Evolutionary conservation across 2,888 invertebrate species (phyloP), one percentile per base, ranked within the genome.

Genomic region (Campopleginae sp.): DNA sequence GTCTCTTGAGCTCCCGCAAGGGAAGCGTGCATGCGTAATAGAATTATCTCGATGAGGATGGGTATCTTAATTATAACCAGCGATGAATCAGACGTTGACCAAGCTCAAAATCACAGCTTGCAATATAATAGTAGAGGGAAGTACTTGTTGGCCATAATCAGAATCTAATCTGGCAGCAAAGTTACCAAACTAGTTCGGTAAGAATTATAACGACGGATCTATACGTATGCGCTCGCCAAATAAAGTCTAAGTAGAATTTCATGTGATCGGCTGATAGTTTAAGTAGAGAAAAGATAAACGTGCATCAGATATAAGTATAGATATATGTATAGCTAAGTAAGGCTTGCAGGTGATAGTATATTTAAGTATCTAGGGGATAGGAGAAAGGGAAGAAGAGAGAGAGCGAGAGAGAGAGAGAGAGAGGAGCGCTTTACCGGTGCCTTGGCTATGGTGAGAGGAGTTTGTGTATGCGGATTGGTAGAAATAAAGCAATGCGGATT

Each of bases 401-500:
- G 33, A 63, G 46, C 42, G 14, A 75, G 48, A 75, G 46, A 61
- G 71, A 71, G 66, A 72, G 75, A 78, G 71, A 72, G 63, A 77
- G 77, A 77, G 81, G 58, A 82, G 85, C 79, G 85, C 82, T 80
- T 85, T 85, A 85, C 85, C 72, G 85, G 80, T 85, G 63, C 48
- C 85, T 68, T 48, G 65, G 76, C 33, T 70, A 79, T 68, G 61
- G 75, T 65, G 79, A 71, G 82, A 79, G 78, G 44, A 75, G 70
- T 85, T 78, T 81, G 81, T 85, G 54, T 79, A 79, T 76, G 76
- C 82, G 79, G 82, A 85, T 85, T 85, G 76, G 85, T 85, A 85
- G 85, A 85, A 85, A 85, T 85, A 85, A 85, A 85, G 85, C 85
- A 85, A 85, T 72, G 79, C 72, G 63, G 80, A 80, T 44, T 82